Conservation (phyloP, 1,140 invertebrate species). For the Penaeus indicus region DNA sequence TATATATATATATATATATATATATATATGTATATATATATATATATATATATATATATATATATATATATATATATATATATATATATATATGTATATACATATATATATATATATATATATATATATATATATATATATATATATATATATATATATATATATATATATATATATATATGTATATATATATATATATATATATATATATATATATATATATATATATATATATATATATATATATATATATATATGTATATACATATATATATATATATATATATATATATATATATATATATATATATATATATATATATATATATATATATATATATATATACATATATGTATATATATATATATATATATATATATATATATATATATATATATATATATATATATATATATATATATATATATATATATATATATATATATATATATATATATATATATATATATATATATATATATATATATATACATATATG, state of each 20-base stretch:
- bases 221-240: conserved; percentile 29
- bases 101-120: not conserved
- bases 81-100: conserved; percentile 16
- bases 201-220: conserved; percentile 30
- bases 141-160: not conserved
- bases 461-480: not conserved
- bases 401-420: not conserved
- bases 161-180: not conserved
- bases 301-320: no score
- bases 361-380: no score
- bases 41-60: conserved; percentile 21
- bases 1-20: no score
- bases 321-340: no score
- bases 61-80: conserved; percentile 20
- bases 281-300: no score
- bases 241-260: not conserved
- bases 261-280: no score
- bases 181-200: conserved; percentile 24
- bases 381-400: not conserved
- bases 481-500: no score
- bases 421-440: conserved; percentile 30
- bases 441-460: conserved; percentile 30
- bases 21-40: not conserved
- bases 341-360: no score
- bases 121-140: no score